These are phyloP conservation scores for Ptychoptera albimana DNA, from an alignment of 2,888 invertebrate species.

Conservation along the genomic window DNA sequence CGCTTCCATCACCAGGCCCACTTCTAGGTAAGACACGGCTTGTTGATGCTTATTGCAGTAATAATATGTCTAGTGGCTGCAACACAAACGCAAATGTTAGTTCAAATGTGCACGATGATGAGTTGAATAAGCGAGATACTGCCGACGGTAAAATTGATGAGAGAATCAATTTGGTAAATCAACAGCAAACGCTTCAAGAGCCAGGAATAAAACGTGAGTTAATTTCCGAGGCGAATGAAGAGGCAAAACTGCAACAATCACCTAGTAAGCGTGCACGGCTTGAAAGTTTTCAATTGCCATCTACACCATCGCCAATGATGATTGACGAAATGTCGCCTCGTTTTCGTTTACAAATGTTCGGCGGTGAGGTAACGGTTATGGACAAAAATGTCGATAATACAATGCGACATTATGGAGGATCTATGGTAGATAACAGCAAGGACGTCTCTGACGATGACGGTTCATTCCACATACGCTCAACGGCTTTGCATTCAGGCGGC, in stretches of 20 bases:
- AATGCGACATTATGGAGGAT: conserved; percentile 21
- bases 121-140: background rate
- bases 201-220: no score
- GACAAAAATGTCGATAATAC: conserved; percentile 17
- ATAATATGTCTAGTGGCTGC: conserved; percentile 18
- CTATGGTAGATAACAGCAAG: conserved; percentile 45
- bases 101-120: conserved; percentile 28
- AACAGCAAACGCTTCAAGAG: no score
- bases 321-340: conserved; percentile 3
- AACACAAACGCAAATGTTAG: conserved; percentile 23
- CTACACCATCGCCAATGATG: background rate
- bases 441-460: conserved; percentile 44
- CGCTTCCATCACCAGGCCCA: conserved; percentile 69
- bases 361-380: conserved; percentile 45
- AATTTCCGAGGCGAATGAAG: no score
- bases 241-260: no score
- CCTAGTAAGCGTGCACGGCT: background rate
- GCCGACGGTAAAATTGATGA: no score
- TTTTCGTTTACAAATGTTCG: conserved; percentile 48
- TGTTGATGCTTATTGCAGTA: conserved; percentile 42
- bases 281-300: background rate
- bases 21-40: conserved; percentile 65
- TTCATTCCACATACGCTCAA: conserved; percentile 60
- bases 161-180: no score
- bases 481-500: conserved; percentile 69